Evolutionary conservation across 2,797 vertebrate species (phyloP).

Genomic region (Nannoperca obscura): DNA sequence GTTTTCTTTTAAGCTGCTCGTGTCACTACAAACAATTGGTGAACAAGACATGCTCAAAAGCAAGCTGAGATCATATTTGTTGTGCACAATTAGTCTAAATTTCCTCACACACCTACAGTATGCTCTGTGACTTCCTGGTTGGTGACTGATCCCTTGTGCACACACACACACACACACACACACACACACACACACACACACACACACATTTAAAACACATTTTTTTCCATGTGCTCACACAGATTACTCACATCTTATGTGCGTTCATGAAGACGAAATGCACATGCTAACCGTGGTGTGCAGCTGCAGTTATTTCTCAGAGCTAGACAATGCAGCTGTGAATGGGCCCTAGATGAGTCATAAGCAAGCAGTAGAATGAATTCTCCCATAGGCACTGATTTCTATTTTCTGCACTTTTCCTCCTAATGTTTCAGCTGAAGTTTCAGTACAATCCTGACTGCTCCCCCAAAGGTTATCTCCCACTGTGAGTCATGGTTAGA

Average conservation of each 20-base stretch:
- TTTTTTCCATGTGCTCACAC: slow-evolving; percentile 55
- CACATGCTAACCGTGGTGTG: slow-evolving; percentile 16
- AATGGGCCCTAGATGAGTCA: slow-evolving; percentile 66
- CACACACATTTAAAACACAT: slow-evolving; percentile 28
- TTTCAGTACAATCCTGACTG: slow-evolving; percentile 47
- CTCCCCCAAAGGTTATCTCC: slow-evolving; percentile 54
- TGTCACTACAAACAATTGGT: slow-evolving; percentile 12
- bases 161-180: slow-evolving; percentile 27
- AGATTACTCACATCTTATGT: slow-evolving; percentile 27
- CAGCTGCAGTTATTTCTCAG: slow-evolving; percentile 38
- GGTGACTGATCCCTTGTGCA: slow-evolving; percentile 25
- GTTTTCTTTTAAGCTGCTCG: slow-evolving; percentile 28
- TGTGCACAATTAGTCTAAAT: not conserved
- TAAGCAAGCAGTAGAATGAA: slow-evolving; percentile 43
- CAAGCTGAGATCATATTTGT: slow-evolving; percentile 14
- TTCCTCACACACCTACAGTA: slow-evolving; percentile 20
- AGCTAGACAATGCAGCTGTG: slow-evolving; percentile 34
- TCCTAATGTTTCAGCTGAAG: slow-evolving; percentile 57
- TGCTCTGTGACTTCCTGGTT: slow-evolving; percentile 30
- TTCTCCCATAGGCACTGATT: slow-evolving; percentile 55
- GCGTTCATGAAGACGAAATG: slow-evolving; percentile 30
- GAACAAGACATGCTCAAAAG: slow-evolving; percentile 10
- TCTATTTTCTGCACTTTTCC: slow-evolving; percentile 52
- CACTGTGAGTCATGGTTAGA: slow-evolving; percentile 67
- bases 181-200: slow-evolving; percentile 30